A percentile compares a stretch with the other conserved stretches of the same genome.
Evolutionary conservation across 2,888 invertebrate species (phyloP).

Genomic region (Epistrophe grossulariae): DNA sequence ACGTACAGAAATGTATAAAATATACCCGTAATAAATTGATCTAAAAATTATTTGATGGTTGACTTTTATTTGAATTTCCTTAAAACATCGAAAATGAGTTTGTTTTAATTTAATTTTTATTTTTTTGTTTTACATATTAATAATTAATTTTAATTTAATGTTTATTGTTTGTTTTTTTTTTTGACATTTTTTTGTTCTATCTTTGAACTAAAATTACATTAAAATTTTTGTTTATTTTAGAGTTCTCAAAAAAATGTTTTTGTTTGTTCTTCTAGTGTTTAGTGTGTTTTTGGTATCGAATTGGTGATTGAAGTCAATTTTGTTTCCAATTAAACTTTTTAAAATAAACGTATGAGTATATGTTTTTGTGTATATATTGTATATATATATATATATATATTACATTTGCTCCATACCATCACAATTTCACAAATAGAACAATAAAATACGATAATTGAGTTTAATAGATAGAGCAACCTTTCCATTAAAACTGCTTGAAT

Average conservation of each 20-base stretch:
- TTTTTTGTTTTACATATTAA: conserved; percentile 70
- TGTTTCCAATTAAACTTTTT: conserved; percentile 40
- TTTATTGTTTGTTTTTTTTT: conserved; percentile 35
- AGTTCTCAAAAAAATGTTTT: conserved; percentile 27
- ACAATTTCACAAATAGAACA: conserved; percentile 68
- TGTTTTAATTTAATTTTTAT: conserved; percentile 55
- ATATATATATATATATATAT: conserved; percentile 38
- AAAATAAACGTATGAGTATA: conserved; percentile 31
- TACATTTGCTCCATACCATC: conserved; percentile 52
- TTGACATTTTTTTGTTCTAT: conserved; percentile 41
- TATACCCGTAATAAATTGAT: neutral
- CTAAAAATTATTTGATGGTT: neutral
- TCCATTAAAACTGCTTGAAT: conserved; percentile 50
- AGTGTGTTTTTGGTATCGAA: conserved; percentile 39
- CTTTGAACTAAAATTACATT: conserved; percentile 68
- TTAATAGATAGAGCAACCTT: conserved; percentile 34
- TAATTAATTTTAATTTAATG: conserved; percentile 68
- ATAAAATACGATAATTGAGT: conserved; percentile 32
- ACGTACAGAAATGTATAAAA: too few species aligned
- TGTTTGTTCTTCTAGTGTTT: conserved; percentile 33
- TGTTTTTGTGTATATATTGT: neutral
- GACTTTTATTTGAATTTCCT: conserved; percentile 23
- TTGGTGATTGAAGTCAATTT: conserved; percentile 27
- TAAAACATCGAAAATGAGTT: conserved; percentile 72
- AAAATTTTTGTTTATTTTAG: conserved; percentile 34